Evolutionary conservation across 1,140 invertebrate species (phyloP).

Genomic region (Musca domestica): DNA sequence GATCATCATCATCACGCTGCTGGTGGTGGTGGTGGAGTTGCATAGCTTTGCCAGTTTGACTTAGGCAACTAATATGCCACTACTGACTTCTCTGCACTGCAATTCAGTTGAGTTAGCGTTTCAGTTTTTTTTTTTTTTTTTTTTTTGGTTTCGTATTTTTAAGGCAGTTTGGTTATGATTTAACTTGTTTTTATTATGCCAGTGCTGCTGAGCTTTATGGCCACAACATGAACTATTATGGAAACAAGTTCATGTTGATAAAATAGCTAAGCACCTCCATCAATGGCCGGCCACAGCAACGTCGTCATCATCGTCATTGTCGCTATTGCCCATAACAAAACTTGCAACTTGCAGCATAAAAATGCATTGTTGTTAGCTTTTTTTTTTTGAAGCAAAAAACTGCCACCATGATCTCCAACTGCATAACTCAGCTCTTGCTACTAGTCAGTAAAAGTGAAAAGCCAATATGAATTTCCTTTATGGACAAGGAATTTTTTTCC

Average conservation of each 20-base stretch:
- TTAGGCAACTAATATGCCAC: background rate
- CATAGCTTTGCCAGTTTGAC: conserved; percentile 1
- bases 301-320: conserved; percentile 1
- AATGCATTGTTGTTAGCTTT: too few relatives aligned
- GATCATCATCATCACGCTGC: too few relatives aligned
- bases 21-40: too few relatives aligned
- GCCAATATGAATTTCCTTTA: conserved; percentile 1
- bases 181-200: conserved; percentile 9
- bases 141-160: too few relatives aligned
- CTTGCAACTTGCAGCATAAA: too few relatives aligned
- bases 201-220: background rate
- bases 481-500: too few relatives aligned
- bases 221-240: conserved; percentile 7
- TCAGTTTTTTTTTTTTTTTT: too few relatives aligned
- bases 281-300: background rate
- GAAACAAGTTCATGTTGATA: conserved; percentile 15
- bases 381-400: too few relatives aligned
- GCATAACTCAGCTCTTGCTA: background rate
- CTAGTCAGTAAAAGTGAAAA: conserved; percentile 5
- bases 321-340: background rate
- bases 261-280: conserved; percentile 2
- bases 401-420: background rate
- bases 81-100: background rate
- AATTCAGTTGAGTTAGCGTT: too few relatives aligned
- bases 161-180: conserved; percentile 3